Evolutionary conservation across 2,113 vertebrate genomes (phyloP).

Genomic region (Megaptera novaeangliae): DNA sequence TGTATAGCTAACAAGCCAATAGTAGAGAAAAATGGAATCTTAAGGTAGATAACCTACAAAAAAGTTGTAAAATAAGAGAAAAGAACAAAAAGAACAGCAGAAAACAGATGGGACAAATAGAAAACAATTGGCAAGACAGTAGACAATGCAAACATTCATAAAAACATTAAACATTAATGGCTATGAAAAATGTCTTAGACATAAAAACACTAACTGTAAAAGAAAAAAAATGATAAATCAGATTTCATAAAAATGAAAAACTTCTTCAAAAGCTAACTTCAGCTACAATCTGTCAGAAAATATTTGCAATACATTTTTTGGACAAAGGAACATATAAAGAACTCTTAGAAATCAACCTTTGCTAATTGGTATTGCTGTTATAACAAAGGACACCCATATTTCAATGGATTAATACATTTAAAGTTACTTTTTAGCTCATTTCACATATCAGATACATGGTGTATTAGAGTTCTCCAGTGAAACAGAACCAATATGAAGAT

Average conservation of each 20-base stretch:
- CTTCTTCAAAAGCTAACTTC: not conserved
- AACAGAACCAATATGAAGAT: not conserved
- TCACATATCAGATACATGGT: not conserved
- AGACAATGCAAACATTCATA: not conserved
- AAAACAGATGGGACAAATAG: not conserved
- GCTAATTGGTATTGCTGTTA: not conserved
- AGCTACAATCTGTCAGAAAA: not conserved
- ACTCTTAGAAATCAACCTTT: not conserved
- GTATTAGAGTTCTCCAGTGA: not conserved
- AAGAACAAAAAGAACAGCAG: not conserved
- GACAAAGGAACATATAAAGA: not conserved
- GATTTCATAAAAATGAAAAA: not conserved
- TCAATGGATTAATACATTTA: not conserved
- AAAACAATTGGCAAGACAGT: not conserved
- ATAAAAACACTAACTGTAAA: not conserved
- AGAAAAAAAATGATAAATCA: not conserved
- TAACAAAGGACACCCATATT: not conserved
- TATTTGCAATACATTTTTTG: not conserved
- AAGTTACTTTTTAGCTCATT: not conserved
- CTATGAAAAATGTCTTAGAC: not conserved
- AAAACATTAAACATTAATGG: not conserved
- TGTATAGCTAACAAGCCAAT: not conserved
- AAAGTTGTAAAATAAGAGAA: not conserved
- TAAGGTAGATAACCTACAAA: not conserved
- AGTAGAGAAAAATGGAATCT: not conserved